Base-by-base conservation (phyloP, 2,797 vertebrate genomes). In the Xiphophorus birchmanni region DNA sequence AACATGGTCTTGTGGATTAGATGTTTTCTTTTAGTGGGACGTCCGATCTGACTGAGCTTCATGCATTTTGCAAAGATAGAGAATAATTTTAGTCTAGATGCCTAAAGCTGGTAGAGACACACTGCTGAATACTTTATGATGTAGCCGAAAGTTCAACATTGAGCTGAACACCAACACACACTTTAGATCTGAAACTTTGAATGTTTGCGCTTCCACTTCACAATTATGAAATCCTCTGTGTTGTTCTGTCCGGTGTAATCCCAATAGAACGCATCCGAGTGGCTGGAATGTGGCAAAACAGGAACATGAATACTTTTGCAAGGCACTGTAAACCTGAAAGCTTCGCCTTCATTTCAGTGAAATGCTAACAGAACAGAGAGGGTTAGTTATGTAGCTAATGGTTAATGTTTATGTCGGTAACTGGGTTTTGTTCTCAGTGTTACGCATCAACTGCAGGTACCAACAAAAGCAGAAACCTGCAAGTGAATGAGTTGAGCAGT, bases 381-480 rank as follows among this genome's bases (percentile, higher is more conserved):
- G 17, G 50, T 58, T 23, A 60, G 29, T n/a, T 1, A 15, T 73
- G 74, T 35, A 35, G 26, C 29, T 48, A n/a, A 7, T 47, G 60
- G 48, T 77, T 75, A 18, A n/a, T 65, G 50, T 12, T 45, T 21
- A 82, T 72, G 40, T 37, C 32, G 29, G 56, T 69, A 72, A 42
- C 71, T 26, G 74, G 11, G 29, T 23, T 73, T 71, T 71, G 44
- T 10, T 54, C 42, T 58, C 67, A 32, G 73, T 4, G 44, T 78
- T 75, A 69, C 72, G 26, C 15, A 48, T 15, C 75, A 40, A 35
- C 76, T 76, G 63, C 29, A 72, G 56, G 67, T 73, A 37, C 73
- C 76, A 75, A 32, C 21, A 60, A 82, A 74, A 37, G 29, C 23
- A 58, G 17, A 45, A 47, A 73, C 12, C 0, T 45, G 18, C 50